Evolutionary conservation across 2,113 vertebrate species (phyloP), one percentile per base, ranked within the genome.

Genomic region (Toxotes jaculatrix): DNA sequence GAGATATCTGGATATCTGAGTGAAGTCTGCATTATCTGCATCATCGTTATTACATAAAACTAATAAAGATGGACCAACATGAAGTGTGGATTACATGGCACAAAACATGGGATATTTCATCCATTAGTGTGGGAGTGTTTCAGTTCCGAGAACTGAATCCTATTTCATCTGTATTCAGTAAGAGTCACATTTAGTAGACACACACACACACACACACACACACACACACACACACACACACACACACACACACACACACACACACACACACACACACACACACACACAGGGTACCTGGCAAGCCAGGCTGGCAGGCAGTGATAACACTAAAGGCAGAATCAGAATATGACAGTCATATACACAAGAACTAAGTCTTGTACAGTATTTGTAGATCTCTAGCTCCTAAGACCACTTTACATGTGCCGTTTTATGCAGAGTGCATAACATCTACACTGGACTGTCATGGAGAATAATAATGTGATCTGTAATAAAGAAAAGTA

Each of bases 101-200:
- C 10, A 36, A 14, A 49, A 47, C 68, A 65, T 42, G 4, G n/a
- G 27, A 9, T 53, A 68, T 23, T 9, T 4, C 59, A 68, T 14
- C 11, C 1, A 5, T 60, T 38, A 8, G 7, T n/a, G 36, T 51
- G 9, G 21, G 5, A 17, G 56, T 23, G 27, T 43, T 73, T 79
- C 23, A 27, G 10, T 57, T n/a, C 11, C 1, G 7, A 60, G 19
- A 65, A 56, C 19, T 69, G 31, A 59, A 68, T 38, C 55, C 21
- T 27, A 38, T 83, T 74, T 86, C 31, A 78, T 82, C 63, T 60
- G 45, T 78, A 66, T 80, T 83, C 19, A 65, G 45, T 66, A 47
- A 73, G 31, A 71, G 55, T 64, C 61, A 64, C 56, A 77, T 69
- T 63, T 43, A 82, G 59, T 59, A 64, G 47, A 60, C 42, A 77